A percentile compares a stretch with the other conserved stretches of the same genome.
Evolutionary conservation across 2,888 invertebrate genomes (phyloP).

Genomic region (Agrochola macilenta): DNA sequence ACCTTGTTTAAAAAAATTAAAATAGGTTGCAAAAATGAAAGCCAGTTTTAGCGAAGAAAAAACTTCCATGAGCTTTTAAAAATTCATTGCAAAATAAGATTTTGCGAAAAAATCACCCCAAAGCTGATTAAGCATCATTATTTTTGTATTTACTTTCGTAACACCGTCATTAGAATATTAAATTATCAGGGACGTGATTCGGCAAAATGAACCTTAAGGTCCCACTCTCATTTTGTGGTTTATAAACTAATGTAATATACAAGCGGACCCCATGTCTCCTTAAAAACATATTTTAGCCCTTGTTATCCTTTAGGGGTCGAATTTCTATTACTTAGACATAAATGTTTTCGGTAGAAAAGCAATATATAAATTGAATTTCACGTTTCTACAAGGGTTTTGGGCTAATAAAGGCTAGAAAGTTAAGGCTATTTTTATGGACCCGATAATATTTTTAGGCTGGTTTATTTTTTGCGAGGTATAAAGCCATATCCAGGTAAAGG

Average conservation of each 20-base stretch:
- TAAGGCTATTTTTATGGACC: slow-evolving; percentile 38
- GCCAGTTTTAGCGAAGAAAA: background rate
- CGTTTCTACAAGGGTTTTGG: slow-evolving; percentile 40
- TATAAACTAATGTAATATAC: slow-evolving; percentile 57
- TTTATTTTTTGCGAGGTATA: slow-evolving; percentile 13
- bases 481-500: slow-evolving; percentile 9
- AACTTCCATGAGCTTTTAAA: background rate
- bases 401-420: slow-evolving; percentile 42
- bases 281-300: slow-evolving; percentile 64
- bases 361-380: slow-evolving; percentile 65
- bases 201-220: slow-evolving; percentile 33
- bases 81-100: slow-evolving; percentile 1
- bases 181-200: slow-evolving; percentile 9
- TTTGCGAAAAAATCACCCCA: slow-evolving; percentile 12
- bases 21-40: background rate
- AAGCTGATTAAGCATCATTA: slow-evolving; percentile 37
- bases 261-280: slow-evolving; percentile 32
- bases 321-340: slow-evolving; percentile 60
- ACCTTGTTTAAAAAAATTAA: no score
- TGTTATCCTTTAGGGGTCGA: slow-evolving; percentile 56
- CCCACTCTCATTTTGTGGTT: slow-evolving; percentile 39
- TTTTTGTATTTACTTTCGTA: slow-evolving; percentile 28
- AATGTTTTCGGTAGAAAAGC: slow-evolving; percentile 56
- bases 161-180: slow-evolving; percentile 28
- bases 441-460: slow-evolving; percentile 15